Conservation (phyloP, 2,888 invertebrate genomes). For the Orthosia incerta region DNA sequence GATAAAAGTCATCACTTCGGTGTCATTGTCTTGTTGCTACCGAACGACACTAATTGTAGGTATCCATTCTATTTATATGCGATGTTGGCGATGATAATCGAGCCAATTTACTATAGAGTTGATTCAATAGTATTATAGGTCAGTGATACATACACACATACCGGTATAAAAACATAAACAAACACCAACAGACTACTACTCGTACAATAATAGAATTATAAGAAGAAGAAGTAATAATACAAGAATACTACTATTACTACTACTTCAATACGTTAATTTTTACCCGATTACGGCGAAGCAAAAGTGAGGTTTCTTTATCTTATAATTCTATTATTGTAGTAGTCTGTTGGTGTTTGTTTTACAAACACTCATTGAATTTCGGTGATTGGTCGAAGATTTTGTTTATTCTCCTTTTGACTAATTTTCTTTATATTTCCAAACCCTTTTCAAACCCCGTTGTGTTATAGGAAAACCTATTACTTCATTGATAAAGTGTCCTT, state of each 20-base stretch:
- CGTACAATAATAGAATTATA: too few relatives aligned
- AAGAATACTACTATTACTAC: too few relatives aligned
- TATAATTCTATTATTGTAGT: too few relatives aligned
- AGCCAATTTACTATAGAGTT: conserved; percentile 7
- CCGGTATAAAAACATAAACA: too few relatives aligned
- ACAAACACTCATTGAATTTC: conserved; percentile 7
- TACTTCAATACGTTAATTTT: too few relatives aligned
- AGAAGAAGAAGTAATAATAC: too few relatives aligned
- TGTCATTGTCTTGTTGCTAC: background rate
- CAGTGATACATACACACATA: too few relatives aligned
- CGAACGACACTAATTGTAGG: conserved; percentile 10
- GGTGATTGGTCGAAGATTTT: background rate
- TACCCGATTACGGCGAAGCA: too few relatives aligned
- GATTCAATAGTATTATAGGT: background rate
- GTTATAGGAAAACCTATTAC: background rate
- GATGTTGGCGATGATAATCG: background rate
- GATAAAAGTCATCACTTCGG: background rate
- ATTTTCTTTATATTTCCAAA: background rate
- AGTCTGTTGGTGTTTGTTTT: conserved; percentile 17
- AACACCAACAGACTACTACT: too few relatives aligned
- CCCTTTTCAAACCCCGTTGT: too few relatives aligned
- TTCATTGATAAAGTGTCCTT: background rate
- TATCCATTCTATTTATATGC: conserved; percentile 25
- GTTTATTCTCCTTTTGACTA: background rate
- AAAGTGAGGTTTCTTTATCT: too few relatives aligned